A percentile compares a stretch with the other conserved stretches of the same genome.
Evolutionary conservation across 1,140 invertebrate species (phyloP).

Genomic region (Coptotermes formosanus): DNA sequence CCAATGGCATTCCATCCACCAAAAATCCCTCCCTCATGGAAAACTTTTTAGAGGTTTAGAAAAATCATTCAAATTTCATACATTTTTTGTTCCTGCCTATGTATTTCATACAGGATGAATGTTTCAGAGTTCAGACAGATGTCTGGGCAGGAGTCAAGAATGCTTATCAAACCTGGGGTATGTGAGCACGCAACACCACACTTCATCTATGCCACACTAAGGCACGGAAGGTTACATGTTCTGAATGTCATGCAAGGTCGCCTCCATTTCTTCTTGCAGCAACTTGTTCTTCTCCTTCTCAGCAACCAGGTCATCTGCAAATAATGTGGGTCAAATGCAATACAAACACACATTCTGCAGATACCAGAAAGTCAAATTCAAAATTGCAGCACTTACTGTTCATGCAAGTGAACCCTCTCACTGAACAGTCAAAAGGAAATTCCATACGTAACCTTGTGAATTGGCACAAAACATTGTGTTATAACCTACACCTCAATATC

Average conservation of each 20-base stretch:
- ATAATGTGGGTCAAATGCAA: neutral
- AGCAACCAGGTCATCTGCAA: conserved; percentile 91
- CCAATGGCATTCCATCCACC: too few relatives aligned
- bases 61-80: neutral
- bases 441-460: too few relatives aligned
- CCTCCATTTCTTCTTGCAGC: conserved; percentile 97
- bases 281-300: conserved; percentile 96
- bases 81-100: too few relatives aligned
- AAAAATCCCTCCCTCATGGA: neutral
- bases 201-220: conserved; percentile 28
- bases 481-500: too few relatives aligned
- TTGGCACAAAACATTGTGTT: too few relatives aligned
- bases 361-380: too few relatives aligned
- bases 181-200: conserved; percentile 25
- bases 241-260: conserved; percentile 98
- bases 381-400: too few relatives aligned
- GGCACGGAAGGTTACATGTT: conserved; percentile 79
- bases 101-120: neutral
- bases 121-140: neutral
- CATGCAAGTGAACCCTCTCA: too few relatives aligned
- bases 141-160: neutral
- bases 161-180: conserved; percentile 33
- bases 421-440: too few relatives aligned
- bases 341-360: too few relatives aligned
- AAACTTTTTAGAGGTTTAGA: neutral